Evolutionary conservation across 2,888 invertebrate genomes (phyloP), one percentile per base, ranked within the genome.

Genomic region (Toxonevra muliebris): DNA sequence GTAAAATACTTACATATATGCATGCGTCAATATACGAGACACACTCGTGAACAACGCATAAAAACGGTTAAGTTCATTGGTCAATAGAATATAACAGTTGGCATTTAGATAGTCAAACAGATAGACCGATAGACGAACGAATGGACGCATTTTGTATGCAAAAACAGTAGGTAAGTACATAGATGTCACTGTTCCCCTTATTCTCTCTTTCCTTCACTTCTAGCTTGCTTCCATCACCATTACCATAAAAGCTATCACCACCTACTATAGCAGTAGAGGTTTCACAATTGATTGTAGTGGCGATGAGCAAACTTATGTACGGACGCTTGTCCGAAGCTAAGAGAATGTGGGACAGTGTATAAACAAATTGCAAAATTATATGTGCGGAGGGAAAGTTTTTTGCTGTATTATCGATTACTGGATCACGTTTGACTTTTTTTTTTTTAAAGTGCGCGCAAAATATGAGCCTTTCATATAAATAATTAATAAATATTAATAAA

Each of bases 331-430:
- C 48, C 48, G 15, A 48, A 48, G 13, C 48, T n/a, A 48, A 48
- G 48, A 15, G 13, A 48, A 48, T 54, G 60, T 54, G 43, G 53
- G 41, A 13, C 42, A 30, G 30, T 30, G 30, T 30, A 30, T 30
- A 30, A 30, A 7, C 30, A 43, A 66, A 66, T 45, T 54, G 60
- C 65, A 66, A 61, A 60, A n/a, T 30, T 30, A 7, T 30, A 9
- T 60, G 71, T 68, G 73, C 70, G 72, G 72, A 76, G 66, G 61
- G 57, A 55, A 63, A 64, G 57, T 57, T 61, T 57, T 40, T 30
- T 61, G 59, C 50, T 60, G 19, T 52, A 66, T 74, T 77, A 75
- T 79, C 76, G 78, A 79, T 77, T 79, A 74, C 73, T 71, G 73
- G 73, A 75, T 77, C 74, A 73, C 77, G 68, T 78, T 77, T 62